Base-by-base conservation (phyloP, 1,140 invertebrate species). In the Piezodorus guildinii region DNA sequence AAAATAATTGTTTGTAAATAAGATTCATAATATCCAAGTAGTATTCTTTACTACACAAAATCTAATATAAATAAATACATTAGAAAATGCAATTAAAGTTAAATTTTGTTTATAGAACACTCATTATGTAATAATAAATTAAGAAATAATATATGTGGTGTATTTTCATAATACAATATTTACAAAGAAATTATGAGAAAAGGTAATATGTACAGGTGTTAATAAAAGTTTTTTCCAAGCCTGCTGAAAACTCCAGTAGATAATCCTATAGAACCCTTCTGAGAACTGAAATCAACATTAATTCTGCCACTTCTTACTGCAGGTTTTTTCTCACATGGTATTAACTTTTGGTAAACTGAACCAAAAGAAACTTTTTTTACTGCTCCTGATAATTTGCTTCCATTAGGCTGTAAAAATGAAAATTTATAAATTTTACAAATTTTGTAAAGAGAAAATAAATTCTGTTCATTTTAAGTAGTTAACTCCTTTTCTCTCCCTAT, bases 341-440 rank as follows among this genome's bases (percentile, higher is more conserved):
- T 56, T 21, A 56, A 23, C 23, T 56, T 56, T 16, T 56, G 52
- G 23, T 19, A 56, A 23, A 56, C 52, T 23, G 52, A 25, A 4
- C 52, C 52, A 56, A 56, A 56, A 23, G 52, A 56, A 56, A 56
- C 52, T 25, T 56, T 56, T 56, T 56, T 56, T 25, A 25, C 23
- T 15, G 3, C 23, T 23, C 52, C 52, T 3, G 23, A 56, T 10
- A 23, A 56, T 5, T 21, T 23, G 15, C 15, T 56, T 23, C 19
- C 6, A 25, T 10, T 21, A 21, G 5, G 52, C 15, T 21, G 23
- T 56, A 56, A 56, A 23, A 56, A 15, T 1, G 9, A 16, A 10
- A 19, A 19, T 52, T 14, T 19, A 46, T 16, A 17, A 46, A 46
- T 46, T 46, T 46, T 10, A 19, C 12, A 4, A 3, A 8, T 52